Percentiles rank a stretch among this genome's conserved stretches.
phyloP scores from a whole-genome alignment of 1,140 invertebrate species.

The Aphis gossypii region DNA sequence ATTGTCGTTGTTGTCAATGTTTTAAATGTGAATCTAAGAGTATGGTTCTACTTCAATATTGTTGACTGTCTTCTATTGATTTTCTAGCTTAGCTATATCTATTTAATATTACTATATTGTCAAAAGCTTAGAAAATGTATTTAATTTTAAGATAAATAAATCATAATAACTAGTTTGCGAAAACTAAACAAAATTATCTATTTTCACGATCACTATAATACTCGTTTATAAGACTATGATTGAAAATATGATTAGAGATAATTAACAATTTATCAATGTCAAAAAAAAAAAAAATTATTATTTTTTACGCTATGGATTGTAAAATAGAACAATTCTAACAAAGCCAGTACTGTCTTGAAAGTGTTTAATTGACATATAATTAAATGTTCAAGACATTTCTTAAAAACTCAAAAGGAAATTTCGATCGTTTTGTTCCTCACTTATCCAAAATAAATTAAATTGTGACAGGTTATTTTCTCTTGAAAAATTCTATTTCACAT shows the following conservation, averaged over 20 bases:
- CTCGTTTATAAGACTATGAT: too few species aligned
- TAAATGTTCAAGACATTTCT: not conserved
- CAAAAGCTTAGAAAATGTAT: too few species aligned
- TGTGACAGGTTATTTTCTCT: not conserved
- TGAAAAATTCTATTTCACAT: not conserved
- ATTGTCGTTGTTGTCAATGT: too few species aligned
- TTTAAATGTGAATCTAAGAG: too few species aligned
- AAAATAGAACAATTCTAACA: not conserved
- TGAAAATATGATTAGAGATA: not conserved
- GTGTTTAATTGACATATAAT: not conserved
- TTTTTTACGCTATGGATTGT: not conserved
- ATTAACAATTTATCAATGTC: not conserved
- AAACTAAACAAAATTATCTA: not conserved
- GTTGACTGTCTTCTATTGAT: too few species aligned
- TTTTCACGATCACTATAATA: not conserved
- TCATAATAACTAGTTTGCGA: too few species aligned
- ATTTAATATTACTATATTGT: too few species aligned
- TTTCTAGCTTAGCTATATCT: too few species aligned
- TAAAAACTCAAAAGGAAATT: not conserved
- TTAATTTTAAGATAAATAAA: too few species aligned
- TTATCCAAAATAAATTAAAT: not conserved
- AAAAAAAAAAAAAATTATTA: not conserved
- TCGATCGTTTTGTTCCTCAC: not conserved
- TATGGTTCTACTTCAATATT: too few species aligned
- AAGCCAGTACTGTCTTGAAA: not conserved